These are phyloP conservation scores for Mormoops blainvillei DNA, from an alignment of 2,113 vertebrate species.

Conservation along the genomic window DNA sequence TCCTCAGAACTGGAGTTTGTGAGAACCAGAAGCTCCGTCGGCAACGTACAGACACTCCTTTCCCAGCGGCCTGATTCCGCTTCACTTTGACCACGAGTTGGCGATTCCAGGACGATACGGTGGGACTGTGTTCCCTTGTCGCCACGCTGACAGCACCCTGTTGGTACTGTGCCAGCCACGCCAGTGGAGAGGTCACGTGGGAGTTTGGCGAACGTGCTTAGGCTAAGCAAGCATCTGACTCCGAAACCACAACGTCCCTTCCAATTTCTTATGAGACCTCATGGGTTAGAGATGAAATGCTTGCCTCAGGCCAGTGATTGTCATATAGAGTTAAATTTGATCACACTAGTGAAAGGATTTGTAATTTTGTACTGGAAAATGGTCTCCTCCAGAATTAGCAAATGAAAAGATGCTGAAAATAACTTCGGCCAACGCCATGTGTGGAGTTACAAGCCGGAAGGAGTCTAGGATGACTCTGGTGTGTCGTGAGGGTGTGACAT, in stretches of 20 bases:
- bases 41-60: neutral
- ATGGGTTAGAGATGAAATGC: neutral
- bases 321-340: constrained; percentile 49
- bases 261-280: neutral
- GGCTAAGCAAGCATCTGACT: neutral
- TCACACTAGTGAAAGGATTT: constrained; percentile 36
- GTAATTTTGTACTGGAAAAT: constrained; percentile 42
- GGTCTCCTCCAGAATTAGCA: constrained; percentile 54
- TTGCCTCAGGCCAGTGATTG: neutral
- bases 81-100: neutral
- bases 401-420: constrained; percentile 28
- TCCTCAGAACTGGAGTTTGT: neutral
- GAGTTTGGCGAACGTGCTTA: neutral
- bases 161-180: neutral
- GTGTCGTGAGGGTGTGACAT: neutral
- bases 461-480: neutral
- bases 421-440: constrained; percentile 35
- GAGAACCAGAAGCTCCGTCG: neutral
- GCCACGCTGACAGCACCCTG: neutral
- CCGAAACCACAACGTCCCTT: neutral
- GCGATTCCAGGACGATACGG: neutral
- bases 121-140: fast-evolving
- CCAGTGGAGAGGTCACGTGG: fast-evolving
- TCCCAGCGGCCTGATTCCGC: neutral
- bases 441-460: neutral